Conservation (phyloP, 37 sponge, comb jelly and placozoan genomes). For the Hormiphora californensis region DNA sequence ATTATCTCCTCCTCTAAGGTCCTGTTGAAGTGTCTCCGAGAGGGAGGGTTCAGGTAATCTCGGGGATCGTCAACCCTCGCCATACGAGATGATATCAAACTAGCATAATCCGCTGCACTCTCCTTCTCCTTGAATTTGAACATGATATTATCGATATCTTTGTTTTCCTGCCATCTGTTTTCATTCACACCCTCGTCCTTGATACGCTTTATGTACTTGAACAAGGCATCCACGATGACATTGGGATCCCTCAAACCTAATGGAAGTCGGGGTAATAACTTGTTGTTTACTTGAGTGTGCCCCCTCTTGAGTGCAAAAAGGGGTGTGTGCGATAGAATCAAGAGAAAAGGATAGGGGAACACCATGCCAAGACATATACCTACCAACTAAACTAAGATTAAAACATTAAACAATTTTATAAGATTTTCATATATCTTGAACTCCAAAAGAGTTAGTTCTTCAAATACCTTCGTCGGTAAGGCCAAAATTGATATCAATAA, state of each 20-base stretch:
- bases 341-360: too few species aligned
- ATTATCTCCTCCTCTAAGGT: background rate
- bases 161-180: background rate
- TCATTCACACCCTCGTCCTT: background rate
- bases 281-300: too few species aligned
- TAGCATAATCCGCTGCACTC: background rate
- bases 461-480: background rate
- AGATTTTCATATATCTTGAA: background rate
- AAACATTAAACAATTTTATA: background rate
- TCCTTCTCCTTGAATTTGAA: conserved; percentile 42
- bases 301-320: too few species aligned
- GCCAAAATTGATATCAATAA: background rate
- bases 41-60: conserved; percentile 27
- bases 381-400: background rate
- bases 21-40: background rate
- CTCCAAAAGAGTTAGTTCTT: background rate
- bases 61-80: background rate
- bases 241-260: background rate
- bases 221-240: background rate
- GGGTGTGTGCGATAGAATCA: too few species aligned
- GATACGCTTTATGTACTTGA: background rate
- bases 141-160: background rate
- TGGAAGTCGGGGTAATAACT: too few species aligned
- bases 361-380: too few species aligned
- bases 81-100: conserved; percentile 10